Evolutionary conservation across 2,113 vertebrate species (phyloP).

Genomic region (Suncus etruscus): DNA sequence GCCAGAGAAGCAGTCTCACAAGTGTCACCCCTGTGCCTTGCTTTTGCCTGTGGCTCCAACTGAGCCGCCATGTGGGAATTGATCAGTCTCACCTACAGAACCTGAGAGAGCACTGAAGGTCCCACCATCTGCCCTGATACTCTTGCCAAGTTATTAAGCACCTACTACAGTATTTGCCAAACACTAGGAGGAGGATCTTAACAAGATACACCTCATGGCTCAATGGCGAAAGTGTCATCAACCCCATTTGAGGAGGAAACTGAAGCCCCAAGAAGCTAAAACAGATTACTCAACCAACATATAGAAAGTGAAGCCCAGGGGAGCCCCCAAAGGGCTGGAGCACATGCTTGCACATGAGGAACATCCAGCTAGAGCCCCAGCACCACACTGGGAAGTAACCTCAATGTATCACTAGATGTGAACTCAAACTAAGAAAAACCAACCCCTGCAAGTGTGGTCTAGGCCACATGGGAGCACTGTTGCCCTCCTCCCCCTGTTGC

Average conservation of each 20-base stretch:
- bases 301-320: neutral
- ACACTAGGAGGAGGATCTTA: neutral
- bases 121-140: neutral
- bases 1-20: neutral
- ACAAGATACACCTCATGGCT: neutral
- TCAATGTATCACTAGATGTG: too few species aligned
- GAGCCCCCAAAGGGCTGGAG: too few species aligned
- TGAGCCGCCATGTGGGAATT: neutral
- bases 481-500: neutral
- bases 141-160: neutral
- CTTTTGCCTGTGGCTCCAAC: neutral
- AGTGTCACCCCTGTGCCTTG: neutral
- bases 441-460: too few species aligned
- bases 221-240: neutral
- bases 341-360: too few species aligned
- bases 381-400: too few species aligned
- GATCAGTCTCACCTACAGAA: neutral
- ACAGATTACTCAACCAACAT: neutral
- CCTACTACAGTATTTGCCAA: neutral
- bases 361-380: too few species aligned
- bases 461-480: neutral
- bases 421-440: too few species aligned
- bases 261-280: neutral
- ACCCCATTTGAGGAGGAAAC: constrained; percentile 9
- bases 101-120: neutral